Evolutionary conservation across 2,888 invertebrate species (phyloP), one percentile per base, ranked within the genome.

Genomic region (Acrobasis repandana): DNA sequence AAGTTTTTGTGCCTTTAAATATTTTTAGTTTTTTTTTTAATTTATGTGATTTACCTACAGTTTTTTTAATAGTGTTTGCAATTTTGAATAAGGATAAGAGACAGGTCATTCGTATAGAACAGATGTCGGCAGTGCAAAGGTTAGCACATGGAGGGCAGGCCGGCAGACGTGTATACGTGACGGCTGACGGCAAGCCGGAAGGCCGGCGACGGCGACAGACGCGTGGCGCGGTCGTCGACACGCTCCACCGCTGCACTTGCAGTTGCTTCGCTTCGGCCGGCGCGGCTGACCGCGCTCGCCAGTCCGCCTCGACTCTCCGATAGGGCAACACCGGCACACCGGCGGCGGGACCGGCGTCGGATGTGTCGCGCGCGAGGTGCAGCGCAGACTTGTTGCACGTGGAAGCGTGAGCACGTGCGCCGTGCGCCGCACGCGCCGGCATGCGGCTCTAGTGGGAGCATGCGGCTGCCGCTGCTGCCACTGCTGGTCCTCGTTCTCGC

Each of bases 391-490:
- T 68, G 67, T 66, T 71, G 74, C 71, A 72, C 73, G 76, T 68
- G 73, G 72, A 67, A 64, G 72, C 69, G 75, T 68, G 73, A 74
- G 78, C 76, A 73, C 76, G 75, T 73, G 77, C 67, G 65, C 72
- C 75, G 20, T 74, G 79, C 82, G 77, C 77, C 81, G 81, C 83
- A 76, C 80, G 85, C 85, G 85, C 87, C 86, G 85, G 77, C 84
- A 90, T 90, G 90, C 86, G 77, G 77, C 86, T 83, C 79, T 86
- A 88, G 83, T 79, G 76, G 76, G 85, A 86, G 88, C 88, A 90
- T 91, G 91, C 91, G 88, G 86, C 86, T 88, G 86, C 88, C 86
- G 75, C 77, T 90, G 83, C 87, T 90, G 88, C 89, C 90, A 85
- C 86, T 90, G 79, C 84, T 90, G 77, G 84, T 88, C 84, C 88